Base-by-base conservation (phyloP, 1,140 invertebrate genomes). In the Apis laboriosa region DNA sequence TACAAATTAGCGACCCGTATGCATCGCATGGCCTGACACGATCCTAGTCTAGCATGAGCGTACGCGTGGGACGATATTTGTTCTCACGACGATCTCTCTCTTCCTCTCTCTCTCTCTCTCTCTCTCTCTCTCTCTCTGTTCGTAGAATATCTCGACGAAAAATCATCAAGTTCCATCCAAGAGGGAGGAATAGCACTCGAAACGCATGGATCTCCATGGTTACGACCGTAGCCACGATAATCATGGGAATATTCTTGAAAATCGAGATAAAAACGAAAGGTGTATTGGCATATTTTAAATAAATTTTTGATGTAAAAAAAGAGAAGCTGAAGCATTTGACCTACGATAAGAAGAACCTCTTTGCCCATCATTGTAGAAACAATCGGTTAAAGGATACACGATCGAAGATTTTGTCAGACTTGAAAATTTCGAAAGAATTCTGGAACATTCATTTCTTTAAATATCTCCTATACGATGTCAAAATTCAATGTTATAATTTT, bases 341-440 rank as follows among this genome's bases (percentile, higher is more conserved):
- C 64, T 68, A 56, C n/a, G 56, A 63, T 49, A 58, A 70, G 49
- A 21, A 49, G 24, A 12, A 55, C 55, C 28, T 49, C 80, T 77
- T 82, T 82, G 66, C 80, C 55, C 58, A 76, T 58, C 43, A 66
- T 81, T 72, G 60, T 76, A 81, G 79, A 81, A 81, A 55, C 43
- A 76, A 81, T 76, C 43, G 34, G 72, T 51, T 75, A 67, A 67
- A 34, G 53, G 61, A 61, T n/a, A 28, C 72, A 24, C 24, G 53
- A 76, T 28, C 19, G 24, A 17, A 3, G 70, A 53, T 73, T 73
- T 73, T 81, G 60, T 76, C 68, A 81, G 63, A 76, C 63, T 28
- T 60, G 73, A 63, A 76, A 81, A 76, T 81, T 17, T 64, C 79
- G 75, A 81, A 81, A 81, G 73, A 67, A 81, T 67, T 76, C 63